Conservation (phyloP, 2,113 vertebrate species). For the Irena cyanogastra region DNA sequence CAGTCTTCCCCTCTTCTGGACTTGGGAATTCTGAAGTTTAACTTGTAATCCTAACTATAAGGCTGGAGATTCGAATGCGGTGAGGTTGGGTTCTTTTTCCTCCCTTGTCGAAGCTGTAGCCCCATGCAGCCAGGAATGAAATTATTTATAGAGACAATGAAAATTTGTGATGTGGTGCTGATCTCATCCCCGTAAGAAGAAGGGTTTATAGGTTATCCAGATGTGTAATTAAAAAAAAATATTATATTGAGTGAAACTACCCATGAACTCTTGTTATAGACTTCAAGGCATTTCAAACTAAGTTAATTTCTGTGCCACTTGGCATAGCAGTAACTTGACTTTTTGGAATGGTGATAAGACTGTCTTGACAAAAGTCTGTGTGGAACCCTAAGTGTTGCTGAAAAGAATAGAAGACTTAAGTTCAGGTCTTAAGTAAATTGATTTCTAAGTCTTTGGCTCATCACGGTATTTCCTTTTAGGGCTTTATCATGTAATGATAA, state of each 20-base stretch:
- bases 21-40: not conserved
- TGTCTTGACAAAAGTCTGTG: not conserved
- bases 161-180: not conserved
- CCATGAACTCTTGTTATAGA: not conserved
- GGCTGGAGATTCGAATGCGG: not conserved
- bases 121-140: not conserved
- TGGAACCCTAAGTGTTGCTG: not conserved
- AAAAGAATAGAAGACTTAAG: not conserved
- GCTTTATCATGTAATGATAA: not conserved
- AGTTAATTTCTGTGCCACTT: not conserved
- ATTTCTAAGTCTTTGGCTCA: not conserved
- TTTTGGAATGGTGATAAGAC: not conserved
- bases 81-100: not conserved
- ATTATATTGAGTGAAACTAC: not conserved
- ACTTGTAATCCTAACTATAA: fast-evolving
- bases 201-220: not conserved
- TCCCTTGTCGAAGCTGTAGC: not conserved
- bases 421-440: not conserved
- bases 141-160: not conserved
- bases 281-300: not conserved
- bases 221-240: not conserved
- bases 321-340: not conserved
- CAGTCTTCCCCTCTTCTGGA: not conserved
- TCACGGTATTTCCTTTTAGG: not conserved
- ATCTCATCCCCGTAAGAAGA: not conserved